Base-by-base conservation (phyloP, 2,797 vertebrate genomes). In the Megalops cyprinoides region DNA sequence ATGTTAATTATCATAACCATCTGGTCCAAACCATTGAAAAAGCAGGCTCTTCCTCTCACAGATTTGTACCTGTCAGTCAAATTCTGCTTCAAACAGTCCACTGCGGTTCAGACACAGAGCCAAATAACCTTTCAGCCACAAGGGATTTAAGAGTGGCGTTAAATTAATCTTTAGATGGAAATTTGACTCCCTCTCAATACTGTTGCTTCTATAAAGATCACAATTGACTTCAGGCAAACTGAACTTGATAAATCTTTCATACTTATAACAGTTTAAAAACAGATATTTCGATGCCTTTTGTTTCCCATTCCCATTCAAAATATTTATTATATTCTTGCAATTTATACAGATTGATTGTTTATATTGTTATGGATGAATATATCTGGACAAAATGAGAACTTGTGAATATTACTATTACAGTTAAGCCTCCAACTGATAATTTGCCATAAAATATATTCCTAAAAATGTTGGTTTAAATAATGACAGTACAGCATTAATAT, bases 1-100 rank as follows among this genome's bases (percentile, higher is more conserved):
- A 94, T 94, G 94, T 95, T 95, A 94, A 95, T 95, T 95, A 95
- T 95, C 94, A 91, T 92, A 89, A 93, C 94, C 94, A 95, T 95
- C 94, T 95, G 94, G 91, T 94, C 92, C 87, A 85, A 92, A 82
- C 90, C 91, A 84, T 88, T 84, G 86, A 88, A 89, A 86, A 89
- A 87, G 85, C 89, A 89, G 88, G 90, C 90, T 92, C 87, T 92
- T 92, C 89, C 92, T 92, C 90, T 84, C 77, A 79, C 92, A 94
- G 93, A 94, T 95, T 94, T 94, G 92, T 94, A 94, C 87, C 94
- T 93, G 95, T 93, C 93, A 94, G 92, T 94, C 95, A 95, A 88
- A 89, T 86, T 55, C 75, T 15, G 89, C 89, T 93, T 92, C 92
- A 93, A 91, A 93, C 92, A 89, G 90, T 90, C 90, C 90, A 90